A percentile compares a stretch with the other conserved stretches of the same genome.
These are phyloP conservation scores for Colostygia pectinataria DNA, from an alignment of 2,888 invertebrate species.

Conservation along the genomic window DNA sequence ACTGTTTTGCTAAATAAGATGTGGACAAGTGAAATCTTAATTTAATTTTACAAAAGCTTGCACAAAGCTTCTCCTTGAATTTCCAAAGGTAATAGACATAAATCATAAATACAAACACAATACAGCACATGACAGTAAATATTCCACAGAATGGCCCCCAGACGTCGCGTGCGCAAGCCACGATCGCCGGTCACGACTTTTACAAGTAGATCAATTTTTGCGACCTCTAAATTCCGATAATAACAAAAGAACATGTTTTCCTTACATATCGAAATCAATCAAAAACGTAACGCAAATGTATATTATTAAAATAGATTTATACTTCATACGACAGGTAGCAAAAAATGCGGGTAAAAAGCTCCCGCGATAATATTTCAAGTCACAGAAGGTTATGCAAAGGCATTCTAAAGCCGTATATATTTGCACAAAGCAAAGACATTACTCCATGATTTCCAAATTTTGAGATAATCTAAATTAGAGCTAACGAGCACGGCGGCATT, in stretches of 20 bases:
- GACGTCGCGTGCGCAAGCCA: conserved; percentile 71
- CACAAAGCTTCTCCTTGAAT: conserved; percentile 61
- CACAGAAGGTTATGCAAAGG: conserved; percentile 33
- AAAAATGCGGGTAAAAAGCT: background rate
- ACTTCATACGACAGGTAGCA: conserved; percentile 3
- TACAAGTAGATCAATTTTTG: conserved; percentile 65
- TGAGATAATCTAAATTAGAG: conserved; percentile 64
- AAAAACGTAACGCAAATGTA: conserved; percentile 11
- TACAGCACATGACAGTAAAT: conserved; percentile 68
- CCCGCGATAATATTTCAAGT: conserved; percentile 38
- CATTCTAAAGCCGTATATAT: conserved; percentile 39
- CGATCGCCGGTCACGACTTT: conserved; percentile 69
- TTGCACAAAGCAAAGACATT: conserved; percentile 51
- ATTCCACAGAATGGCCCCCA: conserved; percentile 64
- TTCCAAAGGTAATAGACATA: conserved; percentile 58
- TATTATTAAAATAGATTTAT: conserved; percentile 12
- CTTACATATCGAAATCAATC: conserved; percentile 24
- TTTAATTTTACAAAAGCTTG: conserved; percentile 11
- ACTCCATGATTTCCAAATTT: conserved; percentile 51
- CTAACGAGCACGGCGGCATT: conserved; percentile 52
- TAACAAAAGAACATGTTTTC: conserved; percentile 39
- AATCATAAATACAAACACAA: conserved; percentile 74
- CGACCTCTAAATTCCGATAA: conserved; percentile 57
- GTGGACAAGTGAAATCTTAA: too few species aligned
- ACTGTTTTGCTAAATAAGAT: too few species aligned